These are phyloP conservation scores for Garrulus glandarius DNA, from an alignment of 2,797 vertebrate genomes.

Conservation along the genomic window DNA sequence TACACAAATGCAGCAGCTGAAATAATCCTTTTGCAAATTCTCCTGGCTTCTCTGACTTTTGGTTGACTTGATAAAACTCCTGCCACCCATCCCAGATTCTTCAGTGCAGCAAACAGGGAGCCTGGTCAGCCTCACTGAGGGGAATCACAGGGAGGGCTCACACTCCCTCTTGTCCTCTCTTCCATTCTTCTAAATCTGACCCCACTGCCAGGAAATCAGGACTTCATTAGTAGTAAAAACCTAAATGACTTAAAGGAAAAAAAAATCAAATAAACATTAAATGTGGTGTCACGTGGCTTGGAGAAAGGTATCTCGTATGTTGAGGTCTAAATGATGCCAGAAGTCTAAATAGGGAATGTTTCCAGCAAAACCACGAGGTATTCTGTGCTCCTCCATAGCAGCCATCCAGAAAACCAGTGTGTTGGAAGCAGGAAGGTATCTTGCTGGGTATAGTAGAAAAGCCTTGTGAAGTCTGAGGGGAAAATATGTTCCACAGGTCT, in stretches of 20 bases:
- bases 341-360: not conserved
- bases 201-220: not conserved
- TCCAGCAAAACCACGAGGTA: not conserved
- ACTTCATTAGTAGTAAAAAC: not conserved
- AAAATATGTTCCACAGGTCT: not conserved
- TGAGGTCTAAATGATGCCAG: not conserved
- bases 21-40: not conserved
- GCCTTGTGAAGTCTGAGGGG: not conserved
- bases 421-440: not conserved
- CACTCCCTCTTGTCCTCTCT: not conserved
- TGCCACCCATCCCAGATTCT: not conserved
- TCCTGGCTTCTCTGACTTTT: not conserved
- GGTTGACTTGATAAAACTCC: not conserved
- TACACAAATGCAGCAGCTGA: not conserved
- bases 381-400: not conserved
- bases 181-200: not conserved
- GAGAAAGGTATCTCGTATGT: not conserved
- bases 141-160: not conserved
- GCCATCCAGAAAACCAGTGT: not conserved
- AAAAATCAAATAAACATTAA: not conserved
- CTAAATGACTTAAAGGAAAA: not conserved
- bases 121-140: not conserved
- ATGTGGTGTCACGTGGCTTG: not conserved
- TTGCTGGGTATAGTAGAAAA: not conserved
- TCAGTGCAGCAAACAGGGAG: not conserved